Base-by-base conservation (phyloP, 2,888 invertebrate species). In the Mimachlamys varia region DNA sequence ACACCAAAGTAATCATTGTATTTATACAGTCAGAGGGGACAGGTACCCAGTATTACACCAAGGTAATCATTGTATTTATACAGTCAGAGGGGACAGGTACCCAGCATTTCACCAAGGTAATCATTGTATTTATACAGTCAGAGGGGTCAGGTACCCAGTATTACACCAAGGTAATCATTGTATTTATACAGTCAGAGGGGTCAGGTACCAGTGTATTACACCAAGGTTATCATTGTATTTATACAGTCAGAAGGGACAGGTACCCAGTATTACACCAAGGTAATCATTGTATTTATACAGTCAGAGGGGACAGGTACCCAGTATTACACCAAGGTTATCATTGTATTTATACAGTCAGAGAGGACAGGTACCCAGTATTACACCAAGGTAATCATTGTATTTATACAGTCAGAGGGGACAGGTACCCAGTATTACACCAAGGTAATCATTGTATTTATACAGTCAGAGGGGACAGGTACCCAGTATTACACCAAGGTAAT, bases 241-340 rank as follows among this genome's bases (percentile, higher is more conserved):
- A 27, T 76, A 76, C 62, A 76, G 62, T 76, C 62, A 76, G 62
- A 76, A 13, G 62, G 62, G 27, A 76, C 62, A 76, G 62, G 62
- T 13, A 76, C 62, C 62, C 62, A 76, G 62, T 76, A 76, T 76
- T 76, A 76, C 27, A 76, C n/a, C 27, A 76, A 76, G 62, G 62
- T 76, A n/a, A n/a, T n/a, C n/a, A n/a, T n/a, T n/a, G n/a, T n/a
- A n/a, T n/a, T 33, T 33, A 76, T 76, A 76, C 33, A 33, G 76
- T 76, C 76, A 76, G 76, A 76, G 33, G 76, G 76, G 33, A 76
- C 33, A 76, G 76, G 76, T 17, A 76, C 76, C 76, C 76, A 76
- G 76, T 76, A 76, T 76, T 76, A 76, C 27, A 76, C 27, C 76
- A 76, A 76, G 76, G 76, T 76, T 33, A 76, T 4, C 33, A 76